Evolutionary conservation across 2,888 invertebrate genomes (phyloP).

Genomic region (Rhodophaea formosa): DNA sequence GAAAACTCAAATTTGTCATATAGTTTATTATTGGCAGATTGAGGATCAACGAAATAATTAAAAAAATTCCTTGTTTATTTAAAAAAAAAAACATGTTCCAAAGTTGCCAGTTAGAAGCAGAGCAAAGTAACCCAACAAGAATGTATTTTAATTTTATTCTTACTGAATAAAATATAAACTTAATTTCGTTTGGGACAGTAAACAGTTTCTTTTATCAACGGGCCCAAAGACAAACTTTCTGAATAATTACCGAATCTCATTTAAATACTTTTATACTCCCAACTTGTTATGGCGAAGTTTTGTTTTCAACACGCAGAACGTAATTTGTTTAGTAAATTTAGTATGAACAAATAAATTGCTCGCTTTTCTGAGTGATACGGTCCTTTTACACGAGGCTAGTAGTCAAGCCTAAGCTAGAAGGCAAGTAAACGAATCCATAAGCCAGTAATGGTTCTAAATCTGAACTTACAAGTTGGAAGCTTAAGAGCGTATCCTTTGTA

Average conservation of each 20-base stretch:
- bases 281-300: slow-evolving; percentile 31
- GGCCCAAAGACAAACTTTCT: slow-evolving; percentile 39
- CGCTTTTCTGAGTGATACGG: no score
- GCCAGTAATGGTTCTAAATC: no score
- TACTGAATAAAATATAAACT: slow-evolving; percentile 17
- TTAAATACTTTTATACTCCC: slow-evolving; percentile 49
- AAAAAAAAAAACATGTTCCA: neutral
- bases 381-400: no score
- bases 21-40: no score
- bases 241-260: slow-evolving; percentile 51
- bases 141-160: slow-evolving; percentile 8
- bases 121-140: neutral
- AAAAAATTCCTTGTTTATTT: no score
- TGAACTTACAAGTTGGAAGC: no score
- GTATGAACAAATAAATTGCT: neutral
- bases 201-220: slow-evolving; percentile 40
- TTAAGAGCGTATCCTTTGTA: no score
- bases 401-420: no score
- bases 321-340: neutral
- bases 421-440: no score
- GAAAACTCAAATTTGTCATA: no score
- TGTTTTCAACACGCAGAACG: slow-evolving; percentile 3
- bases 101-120: neutral
- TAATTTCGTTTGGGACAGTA: slow-evolving; percentile 30
- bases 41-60: no score